A percentile compares a stretch with the other conserved stretches of the same genome.
phyloP scores from a whole-genome alignment of 2,113 vertebrate species.

The Rhea pennata region DNA sequence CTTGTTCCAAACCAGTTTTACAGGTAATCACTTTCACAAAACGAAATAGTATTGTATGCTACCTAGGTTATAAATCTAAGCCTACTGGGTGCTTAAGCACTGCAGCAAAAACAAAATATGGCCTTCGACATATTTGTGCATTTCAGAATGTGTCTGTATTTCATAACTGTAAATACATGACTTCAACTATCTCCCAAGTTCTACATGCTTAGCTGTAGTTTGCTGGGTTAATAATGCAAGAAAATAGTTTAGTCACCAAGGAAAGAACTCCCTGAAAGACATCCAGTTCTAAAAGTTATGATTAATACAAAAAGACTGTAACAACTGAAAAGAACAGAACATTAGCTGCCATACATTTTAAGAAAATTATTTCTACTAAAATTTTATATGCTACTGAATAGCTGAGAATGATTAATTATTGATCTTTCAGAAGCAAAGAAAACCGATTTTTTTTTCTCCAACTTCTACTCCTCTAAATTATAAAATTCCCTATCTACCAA shows the following conservation, averaged over 20 bases:
- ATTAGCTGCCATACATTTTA: conserved; percentile 14
- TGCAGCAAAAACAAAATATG: conserved; percentile 6
- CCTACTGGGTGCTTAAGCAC: conserved; percentile 15
- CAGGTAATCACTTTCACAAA: background rate
- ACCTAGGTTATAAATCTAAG: conserved; percentile 18
- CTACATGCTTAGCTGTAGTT: background rate
- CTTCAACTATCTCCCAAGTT: conserved; percentile 23
- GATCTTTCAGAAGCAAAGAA: background rate
- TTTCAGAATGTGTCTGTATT: conserved; percentile 39
- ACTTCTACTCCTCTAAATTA: background rate
- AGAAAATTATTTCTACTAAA: conserved; percentile 18
- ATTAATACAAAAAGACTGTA: background rate
- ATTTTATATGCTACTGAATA: background rate
- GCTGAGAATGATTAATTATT: background rate
- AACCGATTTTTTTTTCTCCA: background rate
- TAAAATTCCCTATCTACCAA: background rate
- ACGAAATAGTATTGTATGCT: background rate
- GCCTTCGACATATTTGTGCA: conserved; percentile 13
- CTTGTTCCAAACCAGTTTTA: background rate
- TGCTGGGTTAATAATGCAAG: conserved; percentile 41
- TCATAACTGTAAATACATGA: conserved; percentile 14
- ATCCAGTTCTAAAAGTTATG: conserved; percentile 44
- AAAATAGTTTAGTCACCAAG: conserved; percentile 50
- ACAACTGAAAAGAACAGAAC: conserved; percentile 43
- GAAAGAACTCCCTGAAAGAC: conserved; percentile 44